These are phyloP conservation scores for Dendroctonus ponderosae DNA, from an alignment of 1,140 invertebrate genomes.

Conservation along the genomic window DNA sequence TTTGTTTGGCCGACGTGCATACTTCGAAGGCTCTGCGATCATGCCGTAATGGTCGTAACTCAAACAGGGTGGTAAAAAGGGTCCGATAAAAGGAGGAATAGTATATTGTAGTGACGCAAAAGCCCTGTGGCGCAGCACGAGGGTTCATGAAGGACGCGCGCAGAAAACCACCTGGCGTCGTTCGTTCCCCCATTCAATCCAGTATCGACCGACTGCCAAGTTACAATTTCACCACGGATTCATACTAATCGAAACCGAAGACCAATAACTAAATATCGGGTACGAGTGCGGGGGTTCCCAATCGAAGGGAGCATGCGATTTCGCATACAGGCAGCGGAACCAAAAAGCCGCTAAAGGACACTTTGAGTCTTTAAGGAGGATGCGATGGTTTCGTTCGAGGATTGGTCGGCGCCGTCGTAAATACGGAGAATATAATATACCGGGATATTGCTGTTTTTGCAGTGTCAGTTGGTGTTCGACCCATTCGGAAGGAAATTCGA, in stretches of 20 bases:
- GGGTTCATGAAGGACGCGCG: constrained; percentile 44
- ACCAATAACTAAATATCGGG: constrained; percentile 41
- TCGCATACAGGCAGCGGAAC: constrained; percentile 2
- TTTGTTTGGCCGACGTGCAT: constrained; percentile 7
- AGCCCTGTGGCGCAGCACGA: constrained; percentile 47
- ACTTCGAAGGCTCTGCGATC: constrained; percentile 11
- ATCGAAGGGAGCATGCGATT: constrained; percentile 30
- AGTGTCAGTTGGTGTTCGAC: constrained; percentile 14
- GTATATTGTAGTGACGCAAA: constrained; percentile 29
- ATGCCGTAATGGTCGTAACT: constrained; percentile 12
- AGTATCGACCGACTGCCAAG: constrained; percentile 50
- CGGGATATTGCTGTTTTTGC: constrained; percentile 11
- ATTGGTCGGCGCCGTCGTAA: constrained; percentile 37
- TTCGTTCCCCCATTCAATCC: constrained; percentile 50
- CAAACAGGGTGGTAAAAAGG: constrained; percentile 24
- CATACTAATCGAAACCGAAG: constrained; percentile 45
- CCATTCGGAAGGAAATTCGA: neutral
- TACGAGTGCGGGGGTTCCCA: constrained; percentile 34
- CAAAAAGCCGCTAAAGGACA: constrained; percentile 9
- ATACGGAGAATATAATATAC: constrained; percentile 22
- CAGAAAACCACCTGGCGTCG: constrained; percentile 52
- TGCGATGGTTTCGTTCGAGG: constrained; percentile 19
- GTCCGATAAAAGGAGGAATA: constrained; percentile 18
- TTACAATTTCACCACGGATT: constrained; percentile 44
- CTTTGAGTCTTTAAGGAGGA: constrained; percentile 6